These are phyloP conservation scores for Schizopygopsis malacanthus DNA, from an alignment of 2,797 vertebrate species.

Conservation along the genomic window DNA sequence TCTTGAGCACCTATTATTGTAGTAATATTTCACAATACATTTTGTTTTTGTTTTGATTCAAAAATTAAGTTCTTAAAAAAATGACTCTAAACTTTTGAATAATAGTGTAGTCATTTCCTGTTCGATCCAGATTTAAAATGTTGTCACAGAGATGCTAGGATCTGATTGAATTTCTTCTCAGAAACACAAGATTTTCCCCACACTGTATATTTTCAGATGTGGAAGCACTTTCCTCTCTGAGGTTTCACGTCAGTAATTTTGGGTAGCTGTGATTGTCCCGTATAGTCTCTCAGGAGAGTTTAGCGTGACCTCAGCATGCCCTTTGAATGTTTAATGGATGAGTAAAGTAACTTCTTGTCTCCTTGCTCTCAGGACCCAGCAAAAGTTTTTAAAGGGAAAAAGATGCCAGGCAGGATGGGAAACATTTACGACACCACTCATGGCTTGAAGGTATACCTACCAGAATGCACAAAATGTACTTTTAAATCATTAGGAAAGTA, in stretches of 20 bases:
- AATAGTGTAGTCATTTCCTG: too few species aligned
- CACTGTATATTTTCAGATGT: neutral
- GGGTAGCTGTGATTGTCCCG: neutral
- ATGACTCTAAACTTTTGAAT: too few species aligned
- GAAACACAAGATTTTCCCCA: neutral
- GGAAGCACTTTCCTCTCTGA: constrained; percentile 5
- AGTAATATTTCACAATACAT: too few species aligned
- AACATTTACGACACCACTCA: constrained; percentile 81
- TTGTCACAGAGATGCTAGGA: neutral
- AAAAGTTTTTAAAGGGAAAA: constrained; percentile 93
- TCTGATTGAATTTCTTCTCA: neutral
- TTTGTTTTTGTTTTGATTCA: too few species aligned
- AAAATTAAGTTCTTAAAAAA: too few species aligned
- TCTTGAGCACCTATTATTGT: too few species aligned
- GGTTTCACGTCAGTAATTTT: constrained; percentile 10
- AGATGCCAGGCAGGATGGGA: constrained; percentile 94
- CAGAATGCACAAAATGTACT: neutral
- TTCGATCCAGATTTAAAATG: neutral
- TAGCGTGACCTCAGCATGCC: neutral
- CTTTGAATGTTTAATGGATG: constrained; percentile 7
- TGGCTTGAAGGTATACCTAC: constrained; percentile 85
- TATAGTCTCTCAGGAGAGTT: constrained; percentile 9
- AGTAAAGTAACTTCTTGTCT: neutral
- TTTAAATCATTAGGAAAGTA: neutral
- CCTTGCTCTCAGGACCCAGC: constrained; percentile 79